Conservation (phyloP, 2,113 vertebrate species). For the Lepus americanus region DNA sequence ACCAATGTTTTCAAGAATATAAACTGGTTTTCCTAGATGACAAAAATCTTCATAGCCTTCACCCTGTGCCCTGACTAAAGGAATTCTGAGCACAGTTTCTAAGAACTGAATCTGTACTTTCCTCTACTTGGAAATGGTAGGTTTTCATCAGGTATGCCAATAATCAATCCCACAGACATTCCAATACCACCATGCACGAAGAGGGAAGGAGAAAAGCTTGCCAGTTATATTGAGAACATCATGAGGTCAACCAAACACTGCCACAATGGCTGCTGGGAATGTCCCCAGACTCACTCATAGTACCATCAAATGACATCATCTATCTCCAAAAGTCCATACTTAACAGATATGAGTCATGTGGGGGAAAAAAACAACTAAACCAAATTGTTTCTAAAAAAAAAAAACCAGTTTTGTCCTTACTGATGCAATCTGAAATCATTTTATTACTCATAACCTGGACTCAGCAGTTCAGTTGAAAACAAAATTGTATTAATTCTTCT, state of each 20-base stretch:
- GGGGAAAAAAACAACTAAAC: slow-evolving; percentile 31
- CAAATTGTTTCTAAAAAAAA: slow-evolving; percentile 52
- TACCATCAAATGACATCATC: background rate
- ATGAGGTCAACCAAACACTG: background rate
- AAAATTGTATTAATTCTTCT: slow-evolving; percentile 39
- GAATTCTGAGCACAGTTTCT: background rate
- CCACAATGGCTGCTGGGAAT: background rate
- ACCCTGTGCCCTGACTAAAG: background rate
- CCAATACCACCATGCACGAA: background rate
- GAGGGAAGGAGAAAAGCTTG: background rate
- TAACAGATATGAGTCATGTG: background rate
- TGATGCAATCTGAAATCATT: slow-evolving; percentile 51
- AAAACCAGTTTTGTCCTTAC: slow-evolving; percentile 53
- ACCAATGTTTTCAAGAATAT: slow-evolving; percentile 24
- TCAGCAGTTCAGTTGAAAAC: slow-evolving; percentile 27
- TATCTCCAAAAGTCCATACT: background rate
- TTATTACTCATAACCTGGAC: slow-evolving; percentile 55
- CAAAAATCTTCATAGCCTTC: slow-evolving; percentile 54
- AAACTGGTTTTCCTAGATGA: background rate
- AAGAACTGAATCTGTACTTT: slow-evolving; percentile 57
- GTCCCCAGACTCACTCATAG: background rate
- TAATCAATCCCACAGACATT: slow-evolving; percentile 30
- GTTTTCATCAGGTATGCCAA: slow-evolving; percentile 46
- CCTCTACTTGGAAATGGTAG: slow-evolving; percentile 59
- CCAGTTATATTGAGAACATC: background rate